These are phyloP conservation scores for Platysternon megacephalum DNA, from an alignment of 2,113 vertebrate genomes.

Conservation along the genomic window DNA sequence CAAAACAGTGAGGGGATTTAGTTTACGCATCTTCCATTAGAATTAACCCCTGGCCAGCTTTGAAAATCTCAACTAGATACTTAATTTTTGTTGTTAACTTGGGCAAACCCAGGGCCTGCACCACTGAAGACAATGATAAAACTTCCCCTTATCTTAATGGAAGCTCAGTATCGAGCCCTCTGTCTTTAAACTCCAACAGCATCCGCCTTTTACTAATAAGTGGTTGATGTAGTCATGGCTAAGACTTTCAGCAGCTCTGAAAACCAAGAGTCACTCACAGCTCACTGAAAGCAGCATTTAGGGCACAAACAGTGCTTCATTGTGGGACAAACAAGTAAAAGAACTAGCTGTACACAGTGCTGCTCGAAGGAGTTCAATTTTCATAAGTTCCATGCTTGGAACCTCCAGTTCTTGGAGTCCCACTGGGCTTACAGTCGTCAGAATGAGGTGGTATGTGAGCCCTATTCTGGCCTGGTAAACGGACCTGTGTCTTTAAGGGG, in stretches of 20 bases:
- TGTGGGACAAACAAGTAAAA: background rate
- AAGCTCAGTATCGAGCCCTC: background rate
- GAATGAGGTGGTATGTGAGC: background rate
- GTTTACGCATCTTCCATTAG: background rate
- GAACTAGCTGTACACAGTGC: background rate
- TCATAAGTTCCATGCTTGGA: background rate
- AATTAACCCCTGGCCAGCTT: background rate
- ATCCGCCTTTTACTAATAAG: background rate
- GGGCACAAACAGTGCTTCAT: background rate
- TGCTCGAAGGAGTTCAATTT: background rate
- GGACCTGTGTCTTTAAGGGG: background rate
- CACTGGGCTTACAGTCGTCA: background rate
- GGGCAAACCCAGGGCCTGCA: background rate
- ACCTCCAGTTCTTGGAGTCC: background rate
- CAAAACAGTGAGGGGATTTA: background rate
- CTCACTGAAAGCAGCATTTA: background rate
- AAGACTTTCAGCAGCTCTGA: background rate
- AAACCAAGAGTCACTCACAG: background rate
- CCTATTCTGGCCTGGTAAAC: background rate
- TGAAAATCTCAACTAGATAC: background rate
- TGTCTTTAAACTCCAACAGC: background rate
- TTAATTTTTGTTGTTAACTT: background rate
- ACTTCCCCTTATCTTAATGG: background rate
- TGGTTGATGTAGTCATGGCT: background rate
- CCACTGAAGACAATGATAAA: background rate